A percentile compares a stretch with the other conserved stretches of the same genome.
Evolutionary conservation across 2,797 vertebrate species (phyloP).

Genomic region (Glossophaga mutica): DNA sequence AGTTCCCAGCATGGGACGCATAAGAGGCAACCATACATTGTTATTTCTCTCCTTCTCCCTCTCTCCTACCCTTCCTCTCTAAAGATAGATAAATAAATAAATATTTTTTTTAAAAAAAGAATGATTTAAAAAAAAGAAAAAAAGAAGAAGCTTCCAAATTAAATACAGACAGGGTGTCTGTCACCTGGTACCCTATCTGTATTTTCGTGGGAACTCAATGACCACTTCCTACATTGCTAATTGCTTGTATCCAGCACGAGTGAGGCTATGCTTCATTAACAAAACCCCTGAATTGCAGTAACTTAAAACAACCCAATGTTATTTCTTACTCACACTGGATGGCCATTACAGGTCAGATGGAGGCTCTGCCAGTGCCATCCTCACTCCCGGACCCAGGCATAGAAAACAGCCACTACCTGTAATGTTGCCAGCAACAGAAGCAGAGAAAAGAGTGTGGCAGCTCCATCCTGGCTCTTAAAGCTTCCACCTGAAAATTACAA

Average conservation of each 20-base stretch:
- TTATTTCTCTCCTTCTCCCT: too few species aligned
- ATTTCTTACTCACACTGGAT: not conserved
- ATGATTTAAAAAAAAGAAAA: too few species aligned
- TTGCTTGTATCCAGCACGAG: not conserved
- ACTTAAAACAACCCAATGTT: not conserved
- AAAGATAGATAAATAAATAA: too few species aligned
- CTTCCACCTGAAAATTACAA: not conserved
- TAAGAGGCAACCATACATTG: too few species aligned
- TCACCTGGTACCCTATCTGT: constrained; percentile 63
- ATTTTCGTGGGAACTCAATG: constrained; percentile 44
- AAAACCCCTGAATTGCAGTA: not conserved
- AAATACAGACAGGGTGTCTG: constrained; percentile 30
- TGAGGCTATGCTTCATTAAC: not conserved
- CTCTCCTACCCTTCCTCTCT: too few species aligned
- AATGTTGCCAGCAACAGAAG: not conserved
- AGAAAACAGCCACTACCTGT: not conserved
- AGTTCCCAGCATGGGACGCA: too few species aligned
- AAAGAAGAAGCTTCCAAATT: constrained; percentile 69
- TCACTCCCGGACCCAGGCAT: not conserved
- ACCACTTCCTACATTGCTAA: not conserved
- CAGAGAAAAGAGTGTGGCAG: not conserved
- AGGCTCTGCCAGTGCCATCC: not conserved
- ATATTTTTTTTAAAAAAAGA: too few species aligned
- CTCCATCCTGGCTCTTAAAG: not conserved
- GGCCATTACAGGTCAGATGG: not conserved